A percentile compares a stretch with the other conserved stretches of the same genome.
These are phyloP conservation scores for Agriopis leucophaearia DNA, from an alignment of 2,888 invertebrate genomes.

Conservation along the genomic window DNA sequence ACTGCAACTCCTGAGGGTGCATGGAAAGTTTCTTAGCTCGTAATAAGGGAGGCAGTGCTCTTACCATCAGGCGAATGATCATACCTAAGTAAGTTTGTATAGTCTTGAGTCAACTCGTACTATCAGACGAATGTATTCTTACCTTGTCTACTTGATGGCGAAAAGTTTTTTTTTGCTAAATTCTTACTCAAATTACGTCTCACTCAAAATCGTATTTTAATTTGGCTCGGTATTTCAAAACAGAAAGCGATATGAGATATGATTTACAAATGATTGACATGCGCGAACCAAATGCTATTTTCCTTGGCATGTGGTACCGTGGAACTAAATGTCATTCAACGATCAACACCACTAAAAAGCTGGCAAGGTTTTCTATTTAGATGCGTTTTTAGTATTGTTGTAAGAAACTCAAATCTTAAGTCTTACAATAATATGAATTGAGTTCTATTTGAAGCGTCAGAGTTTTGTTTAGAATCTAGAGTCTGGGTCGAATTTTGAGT, in stretches of 20 bases:
- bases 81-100: not conserved
- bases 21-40: too few relatives aligned
- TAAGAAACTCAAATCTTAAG: too few relatives aligned
- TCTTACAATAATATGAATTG: too few relatives aligned
- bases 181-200: not conserved
- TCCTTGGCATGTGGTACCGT: slow-evolving; percentile 32
- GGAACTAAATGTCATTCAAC: slow-evolving; percentile 25
- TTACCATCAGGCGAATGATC: not conserved
- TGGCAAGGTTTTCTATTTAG: slow-evolving; percentile 4
- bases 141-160: too few relatives aligned
- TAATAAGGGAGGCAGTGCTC: too few relatives aligned
- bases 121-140: too few relatives aligned
- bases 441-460: too few relatives aligned
- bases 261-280: slow-evolving; percentile 37
- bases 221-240: slow-evolving; percentile 21
- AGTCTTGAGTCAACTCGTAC: too few relatives aligned
- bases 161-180: too few relatives aligned
- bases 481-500: too few relatives aligned
- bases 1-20: too few relatives aligned
- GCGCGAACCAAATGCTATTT: slow-evolving; percentile 28
- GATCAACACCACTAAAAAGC: not conserved
- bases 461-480: too few relatives aligned
- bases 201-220: not conserved
- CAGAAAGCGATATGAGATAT: slow-evolving; percentile 39
- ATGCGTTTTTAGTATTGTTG: not conserved